Base-by-base conservation (phyloP, 2,797 vertebrate species). In the Sylvilagus floridanus region DNA sequence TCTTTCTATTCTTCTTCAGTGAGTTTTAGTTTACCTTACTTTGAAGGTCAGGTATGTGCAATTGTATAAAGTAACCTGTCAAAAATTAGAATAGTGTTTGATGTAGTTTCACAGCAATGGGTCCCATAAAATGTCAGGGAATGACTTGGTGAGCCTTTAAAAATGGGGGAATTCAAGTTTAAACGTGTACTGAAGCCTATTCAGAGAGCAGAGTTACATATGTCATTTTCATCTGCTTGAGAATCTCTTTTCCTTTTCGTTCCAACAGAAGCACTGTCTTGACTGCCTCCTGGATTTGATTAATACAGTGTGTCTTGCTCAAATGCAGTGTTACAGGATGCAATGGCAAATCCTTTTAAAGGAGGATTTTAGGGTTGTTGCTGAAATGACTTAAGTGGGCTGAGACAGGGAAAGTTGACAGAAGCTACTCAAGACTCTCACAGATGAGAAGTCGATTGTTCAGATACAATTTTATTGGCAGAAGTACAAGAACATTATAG, bases 1-100 rank as follows among this genome's bases (percentile, higher is more conserved):
- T 57, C 42, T 47, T 90, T 95, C 84, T 92, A 35, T 96, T 93
- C 78, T 91, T 94, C 73, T 91, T 73, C 54, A 42, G 57, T 82
- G 89, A 84, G 30, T 57, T 96, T 94, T 63, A 77, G 83, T 87
- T 93, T 87, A 91, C 73, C 42, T n/a, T 78, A 3, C 82, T 90
- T 78, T 69, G 76, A 95, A 96, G 72, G 42, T 86, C 86, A 95
- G 71, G 71, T 87, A 89, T 86, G 35, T 82, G 50, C 42, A 65
- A 66, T 24, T 75, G 60, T 85, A 81, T 21, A 93, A 50, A 87
- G 19, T 62, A 84, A 77, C 26, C 60, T 87, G 91, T 95, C 94
- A 89, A 81, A 88, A 90, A 82, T 79, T 54, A 81, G 79, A 94
- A 84, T 17, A 24, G 32, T 76, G 26, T 89, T 81, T 66, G 72